Evolutionary conservation across 2,888 invertebrate species (phyloP), one percentile per base, ranked within the genome.

Genomic region (Oscheius myriophilus): DNA sequence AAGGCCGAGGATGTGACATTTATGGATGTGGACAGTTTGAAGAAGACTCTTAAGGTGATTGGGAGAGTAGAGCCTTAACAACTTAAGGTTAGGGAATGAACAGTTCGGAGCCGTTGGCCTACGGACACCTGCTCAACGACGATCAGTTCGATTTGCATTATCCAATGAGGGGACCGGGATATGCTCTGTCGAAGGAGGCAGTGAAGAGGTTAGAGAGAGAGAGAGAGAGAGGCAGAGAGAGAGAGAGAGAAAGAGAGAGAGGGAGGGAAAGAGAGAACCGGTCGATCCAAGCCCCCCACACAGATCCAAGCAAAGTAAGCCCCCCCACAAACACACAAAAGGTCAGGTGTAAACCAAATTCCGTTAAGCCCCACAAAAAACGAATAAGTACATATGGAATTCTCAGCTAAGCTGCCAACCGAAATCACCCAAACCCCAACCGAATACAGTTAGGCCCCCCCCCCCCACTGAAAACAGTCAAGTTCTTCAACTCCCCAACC

Each of bases 131-230:
- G 18, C 9, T 57, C 11, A 41, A 26, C 18, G 42, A 57, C 21
- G 7, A 14, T 14, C 21, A 57, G 41, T 57, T 21, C 18, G 41
- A 39, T 11, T 12, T 57, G 41, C 12, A 57, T 14, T 57, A 21
- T 41, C 39, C 57, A 12, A 14, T 23, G 7, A 12, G n/a, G 12
- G 12, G 4, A 2, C 21, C 57, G 12, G 57, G 43, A n/a, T 57
- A 57, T 57, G 57, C n/a, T 41, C 9, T 57, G 21, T 57, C 57
- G 2, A 41, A 39, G 57, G 42, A 39, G 42, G 57, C 57, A 6
- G 21, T 41, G 25, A 14, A 54, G 9, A 54, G 23, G 33, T 41
- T 11, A 16, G 14, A 46, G 6, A 18, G 46, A 46, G 46, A 46
- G 46, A 57, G 57, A 14, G 16, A 41, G 57, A 57, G 57, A 16